A percentile compares a stretch with the other conserved stretches of the same genome.
Evolutionary conservation across 2,797 vertebrate species (phyloP).

Genomic region (Manis javanica): DNA sequence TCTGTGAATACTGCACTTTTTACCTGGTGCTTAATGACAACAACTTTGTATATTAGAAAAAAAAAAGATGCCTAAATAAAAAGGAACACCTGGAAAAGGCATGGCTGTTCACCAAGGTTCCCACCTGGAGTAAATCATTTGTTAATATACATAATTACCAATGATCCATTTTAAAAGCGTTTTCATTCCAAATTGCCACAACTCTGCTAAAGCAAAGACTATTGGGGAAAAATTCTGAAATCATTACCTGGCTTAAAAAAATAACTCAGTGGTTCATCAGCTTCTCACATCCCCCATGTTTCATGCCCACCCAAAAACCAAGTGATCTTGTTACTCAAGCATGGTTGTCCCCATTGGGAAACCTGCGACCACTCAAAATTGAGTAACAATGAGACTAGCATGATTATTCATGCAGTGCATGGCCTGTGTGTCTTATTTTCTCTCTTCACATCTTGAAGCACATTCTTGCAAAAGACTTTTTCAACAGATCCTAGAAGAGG

Average conservation of each 20-base stretch:
- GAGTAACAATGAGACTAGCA: neutral
- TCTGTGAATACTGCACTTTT: conserved; percentile 2
- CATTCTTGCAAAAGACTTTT: conserved; percentile 56
- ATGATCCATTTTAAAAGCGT: neutral
- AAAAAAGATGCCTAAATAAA: neutral
- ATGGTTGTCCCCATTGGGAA: neutral
- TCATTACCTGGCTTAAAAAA: neutral
- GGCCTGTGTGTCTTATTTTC: conserved; percentile 4
- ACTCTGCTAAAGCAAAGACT: neutral
- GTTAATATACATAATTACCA: neutral
- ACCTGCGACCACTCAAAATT: neutral
- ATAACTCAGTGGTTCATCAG: neutral
- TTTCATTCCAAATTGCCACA: neutral
- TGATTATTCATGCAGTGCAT: neutral
- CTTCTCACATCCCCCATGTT: neutral
- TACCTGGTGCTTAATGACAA: neutral
- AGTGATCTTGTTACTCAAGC: neutral
- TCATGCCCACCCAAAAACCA: neutral
- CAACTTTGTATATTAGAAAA: neutral
- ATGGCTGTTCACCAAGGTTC: neutral
- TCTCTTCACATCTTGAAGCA: neutral
- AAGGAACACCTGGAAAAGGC: neutral
- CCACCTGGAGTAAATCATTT: neutral
- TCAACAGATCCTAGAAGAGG: conserved; percentile 26
- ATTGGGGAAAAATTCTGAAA: neutral